Evolutionary conservation across 2,113 vertebrate genomes (phyloP).

Genomic region (Nestor notabilis): DNA sequence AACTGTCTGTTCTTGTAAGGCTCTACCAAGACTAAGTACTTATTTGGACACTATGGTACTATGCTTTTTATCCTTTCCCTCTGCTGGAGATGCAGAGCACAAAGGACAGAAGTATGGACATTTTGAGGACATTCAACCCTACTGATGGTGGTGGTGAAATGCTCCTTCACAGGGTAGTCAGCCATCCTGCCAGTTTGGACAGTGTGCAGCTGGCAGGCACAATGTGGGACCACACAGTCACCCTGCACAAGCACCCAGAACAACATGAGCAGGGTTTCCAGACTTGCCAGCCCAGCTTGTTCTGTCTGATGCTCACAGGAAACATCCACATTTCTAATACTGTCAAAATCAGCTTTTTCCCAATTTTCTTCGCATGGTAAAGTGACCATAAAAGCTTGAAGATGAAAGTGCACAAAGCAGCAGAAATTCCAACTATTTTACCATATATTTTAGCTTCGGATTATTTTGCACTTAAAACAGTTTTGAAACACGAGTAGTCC

Average conservation of each 20-base stretch:
- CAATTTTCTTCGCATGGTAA: not conserved
- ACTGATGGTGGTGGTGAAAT: not conserved
- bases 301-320: not conserved
- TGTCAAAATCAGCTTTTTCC: not conserved
- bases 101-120: not conserved
- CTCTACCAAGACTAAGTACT: not conserved
- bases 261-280: fast-evolving
- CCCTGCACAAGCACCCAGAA: fast-evolving
- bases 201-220: fast-evolving
- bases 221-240: not conserved
- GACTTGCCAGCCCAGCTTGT: not conserved
- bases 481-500: not conserved
- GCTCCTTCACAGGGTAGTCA: not conserved
- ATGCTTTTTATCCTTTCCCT: not conserved
- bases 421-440: not conserved
- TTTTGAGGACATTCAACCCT: not conserved
- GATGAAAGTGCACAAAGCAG: not conserved
- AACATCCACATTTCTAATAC: not conserved
- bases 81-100: not conserved
- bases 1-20: not conserved
- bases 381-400: not conserved
- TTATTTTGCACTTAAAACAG: not conserved
- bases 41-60: not conserved
- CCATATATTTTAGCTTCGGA: not conserved
- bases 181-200: not conserved